Conservation (phyloP, 2,797 vertebrate genomes). For the Acipenser oxyrinchus region DNA sequence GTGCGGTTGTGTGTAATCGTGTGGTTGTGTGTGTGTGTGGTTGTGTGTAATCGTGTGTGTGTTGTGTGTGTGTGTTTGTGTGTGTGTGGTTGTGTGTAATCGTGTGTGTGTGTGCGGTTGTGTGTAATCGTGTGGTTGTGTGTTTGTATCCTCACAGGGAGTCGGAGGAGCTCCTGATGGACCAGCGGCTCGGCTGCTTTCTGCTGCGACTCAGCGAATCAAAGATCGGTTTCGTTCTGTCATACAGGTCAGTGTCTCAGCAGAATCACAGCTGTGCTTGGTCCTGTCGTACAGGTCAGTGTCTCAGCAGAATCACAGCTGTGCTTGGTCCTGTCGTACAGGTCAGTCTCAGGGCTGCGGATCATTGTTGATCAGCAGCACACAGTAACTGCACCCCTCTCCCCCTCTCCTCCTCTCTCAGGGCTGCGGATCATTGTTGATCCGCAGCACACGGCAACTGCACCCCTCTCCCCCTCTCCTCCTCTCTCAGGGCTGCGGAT, state of each 20-base stretch:
- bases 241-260: slow-evolving; percentile 53
- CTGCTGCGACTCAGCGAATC: slow-evolving; percentile 71
- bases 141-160: slow-evolving; percentile 45
- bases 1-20: too few relatives aligned
- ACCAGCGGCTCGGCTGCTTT: slow-evolving; percentile 59
- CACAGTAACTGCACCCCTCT: too few relatives aligned
- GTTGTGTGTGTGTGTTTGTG: too few relatives aligned
- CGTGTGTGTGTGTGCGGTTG: too few relatives aligned
- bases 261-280: too few relatives aligned
- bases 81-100: too few relatives aligned
- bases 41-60: too few relatives aligned
- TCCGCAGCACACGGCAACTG: slow-evolving; percentile 27
- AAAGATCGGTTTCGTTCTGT: slow-evolving; percentile 62
- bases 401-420: slow-evolving; percentile 23
- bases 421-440: slow-evolving; percentile 62
- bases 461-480: background rate
- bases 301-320: too few relatives aligned
- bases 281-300: too few relatives aligned
- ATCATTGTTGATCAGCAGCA: slow-evolving; percentile 65
- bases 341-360: slow-evolving; percentile 45
- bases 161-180: slow-evolving; percentile 59
- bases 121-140: too few relatives aligned
- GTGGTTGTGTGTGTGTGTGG: too few relatives aligned
- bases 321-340: too few relatives aligned
- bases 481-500: slow-evolving; percentile 46